Evolutionary conservation across 2,888 invertebrate species (phyloP), one percentile per base, ranked within the genome.

Genomic region (Priocnemis perturbator): DNA sequence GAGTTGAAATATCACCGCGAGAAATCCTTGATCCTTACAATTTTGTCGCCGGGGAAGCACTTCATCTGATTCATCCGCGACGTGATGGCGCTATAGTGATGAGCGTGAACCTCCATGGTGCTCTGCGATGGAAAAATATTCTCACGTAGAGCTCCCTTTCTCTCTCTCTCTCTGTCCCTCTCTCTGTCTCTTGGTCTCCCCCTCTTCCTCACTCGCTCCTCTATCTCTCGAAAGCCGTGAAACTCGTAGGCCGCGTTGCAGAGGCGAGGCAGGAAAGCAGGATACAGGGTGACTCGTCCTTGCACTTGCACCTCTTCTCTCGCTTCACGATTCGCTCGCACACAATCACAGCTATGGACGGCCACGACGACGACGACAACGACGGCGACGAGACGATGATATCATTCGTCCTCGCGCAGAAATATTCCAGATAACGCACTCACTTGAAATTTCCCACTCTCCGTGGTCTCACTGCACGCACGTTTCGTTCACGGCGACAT

Each of bases 61-160:
- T 89, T 88, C 84, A 88, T 87, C 74, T 86, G 88, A 76, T 89
- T 88, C 88, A 88, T 88, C 67, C 88, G 85, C 64, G 87, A 79
- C 66, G 85, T 78, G 70, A 89, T 85, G 75, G 85, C 79, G 71
- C 84, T 85, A 81, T 86, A 87, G 77, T 88, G 87, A 81, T 85
- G 88, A 76, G 83, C 77, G 79, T 88, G 88, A 71, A 89, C 86
- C 76, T 88, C 89, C 89, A 89, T 89, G 79, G 74, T 79, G 37
- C 11, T 37, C 37, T 7, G 37, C 37, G 14, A 37, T 11, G 37
- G 37, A 37, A 37, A 37, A 37, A 37, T 37, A 37, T 37, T 37
- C 37, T 11, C 37, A 37, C 37, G 37, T 37, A 37, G 37, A 3
- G 7, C 37, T 64, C 53, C 64, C 64, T 57, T 62, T 57, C 50